Conservation (phyloP, 2,113 vertebrate genomes). For the Hydropotes inermis region DNA sequence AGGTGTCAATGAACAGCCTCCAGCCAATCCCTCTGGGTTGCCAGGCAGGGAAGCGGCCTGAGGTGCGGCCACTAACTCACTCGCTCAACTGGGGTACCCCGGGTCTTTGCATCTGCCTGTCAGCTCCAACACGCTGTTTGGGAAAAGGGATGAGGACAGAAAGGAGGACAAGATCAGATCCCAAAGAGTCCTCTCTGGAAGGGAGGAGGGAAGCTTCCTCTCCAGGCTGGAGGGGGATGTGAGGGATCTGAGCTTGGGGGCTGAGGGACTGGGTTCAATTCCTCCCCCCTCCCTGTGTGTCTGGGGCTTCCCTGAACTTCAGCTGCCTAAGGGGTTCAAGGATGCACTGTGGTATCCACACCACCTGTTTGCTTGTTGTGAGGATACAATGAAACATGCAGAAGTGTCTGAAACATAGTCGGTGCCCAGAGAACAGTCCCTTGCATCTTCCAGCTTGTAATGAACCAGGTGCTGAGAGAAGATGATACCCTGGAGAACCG, state of each 20-base stretch:
- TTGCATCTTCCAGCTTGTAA: background rate
- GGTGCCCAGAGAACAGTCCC: background rate
- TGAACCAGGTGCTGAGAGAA: background rate
- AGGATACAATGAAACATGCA: fast-evolving
- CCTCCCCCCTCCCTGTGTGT: background rate
- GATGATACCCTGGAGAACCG: fast-evolving
- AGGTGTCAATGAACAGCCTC: background rate
- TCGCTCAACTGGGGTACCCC: fast-evolving
- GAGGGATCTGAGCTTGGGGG: background rate
- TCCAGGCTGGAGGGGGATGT: fast-evolving
- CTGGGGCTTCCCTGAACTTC: background rate
- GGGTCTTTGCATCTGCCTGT: background rate
- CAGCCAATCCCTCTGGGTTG: background rate
- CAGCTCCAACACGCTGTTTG: fast-evolving
- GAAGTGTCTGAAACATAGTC: background rate
- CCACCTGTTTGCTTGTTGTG: background rate
- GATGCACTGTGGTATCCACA: background rate
- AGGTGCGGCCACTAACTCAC: background rate
- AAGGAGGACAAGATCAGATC: background rate
- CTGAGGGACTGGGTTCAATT: background rate
- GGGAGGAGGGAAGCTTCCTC: background rate
- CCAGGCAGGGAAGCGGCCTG: background rate
- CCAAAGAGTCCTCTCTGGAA: background rate
- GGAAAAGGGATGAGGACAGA: background rate
- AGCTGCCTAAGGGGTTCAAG: background rate